Base-by-base conservation (phyloP, 2,797 vertebrate species). In the Spatula clypeata region DNA sequence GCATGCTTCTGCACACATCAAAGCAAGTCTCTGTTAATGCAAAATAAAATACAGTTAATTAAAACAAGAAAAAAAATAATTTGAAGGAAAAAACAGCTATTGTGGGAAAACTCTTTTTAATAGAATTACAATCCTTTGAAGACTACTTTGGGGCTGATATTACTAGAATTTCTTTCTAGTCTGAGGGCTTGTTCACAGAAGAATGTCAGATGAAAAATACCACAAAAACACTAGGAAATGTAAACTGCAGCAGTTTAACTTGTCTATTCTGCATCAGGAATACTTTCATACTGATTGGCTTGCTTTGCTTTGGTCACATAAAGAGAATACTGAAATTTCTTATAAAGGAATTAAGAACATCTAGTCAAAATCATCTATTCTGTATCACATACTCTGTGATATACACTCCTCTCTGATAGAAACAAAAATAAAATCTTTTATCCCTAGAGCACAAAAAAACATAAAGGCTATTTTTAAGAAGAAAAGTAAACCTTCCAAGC, bases 141-240 rank as follows among this genome's bases (percentile, higher is more conserved):
- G 27, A 53, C 18, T 71, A 31, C 31, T 75, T 60, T 67, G 38
- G 61, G 58, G 13, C 21, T 71, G 19, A 11, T 65, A 86, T 45
- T 66, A 79, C 51, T 73, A 65, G 29, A 85, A 82, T 44, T 76
- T 7, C 34, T 62, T 77, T 94, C 42, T 51, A 62, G 42, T 66
- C 82, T 54, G 38, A 87, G 60, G 38, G 55, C 49, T 76, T 85
- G 71, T 18, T 74, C 88, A 86, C 72, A 77, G 75, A 85, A 51
- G 58, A 58, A 61, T 19, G 45, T 66, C 45, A 72, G 58, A 34
- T 4, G 13, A 89, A 60, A 82, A 42, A 61, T 0, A 1, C 14
- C 20, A 45, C 13, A 91, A 89, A 86, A 57, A 42, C 74, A 53
- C 31, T 15, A 82, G 75, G 31, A 81, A 85, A 72, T 7, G n/a